Evolutionary conservation across 2,113 vertebrate species (phyloP).

Genomic region (Tyrannus savana): DNA sequence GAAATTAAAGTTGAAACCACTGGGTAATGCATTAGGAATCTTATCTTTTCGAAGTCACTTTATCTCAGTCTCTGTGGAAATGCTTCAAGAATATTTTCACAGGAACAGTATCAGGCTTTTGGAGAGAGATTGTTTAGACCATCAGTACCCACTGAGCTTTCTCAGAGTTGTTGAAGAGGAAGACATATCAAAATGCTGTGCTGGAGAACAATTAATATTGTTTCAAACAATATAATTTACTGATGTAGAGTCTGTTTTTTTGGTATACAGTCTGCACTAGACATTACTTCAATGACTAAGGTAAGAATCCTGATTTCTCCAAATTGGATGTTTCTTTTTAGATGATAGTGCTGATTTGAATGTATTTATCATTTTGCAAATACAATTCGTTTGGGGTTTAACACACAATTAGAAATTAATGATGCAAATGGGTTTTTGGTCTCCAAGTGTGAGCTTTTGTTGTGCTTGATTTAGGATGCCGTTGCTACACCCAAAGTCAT

Average conservation of each 20-base stretch:
- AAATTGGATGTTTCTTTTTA: not conserved
- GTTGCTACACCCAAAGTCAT: not conserved
- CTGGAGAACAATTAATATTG: not conserved
- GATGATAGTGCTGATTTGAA: not conserved
- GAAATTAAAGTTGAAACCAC: not conserved
- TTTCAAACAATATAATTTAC: not conserved
- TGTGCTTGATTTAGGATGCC: constrained; percentile 5
- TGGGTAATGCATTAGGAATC: not conserved
- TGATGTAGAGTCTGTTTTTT: not conserved
- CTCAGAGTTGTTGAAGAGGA: not conserved
- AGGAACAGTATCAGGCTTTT: not conserved
- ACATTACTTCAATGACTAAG: not conserved
- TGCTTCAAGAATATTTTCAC: not conserved
- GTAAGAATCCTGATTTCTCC: not conserved
- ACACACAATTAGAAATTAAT: constrained; percentile 14
- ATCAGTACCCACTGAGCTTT: not conserved
- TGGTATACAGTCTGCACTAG: not conserved
- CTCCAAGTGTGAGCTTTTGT: not conserved
- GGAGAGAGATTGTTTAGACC: not conserved
- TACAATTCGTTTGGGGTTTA: not conserved
- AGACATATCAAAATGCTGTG: not conserved
- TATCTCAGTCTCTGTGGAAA: not conserved
- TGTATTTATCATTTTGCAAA: not conserved
- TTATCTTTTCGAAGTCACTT: not conserved
- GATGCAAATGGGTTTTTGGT: not conserved